These are phyloP conservation scores for Taxidea taxus DNA, from an alignment of 2,113 vertebrate genomes.

Conservation along the genomic window DNA sequence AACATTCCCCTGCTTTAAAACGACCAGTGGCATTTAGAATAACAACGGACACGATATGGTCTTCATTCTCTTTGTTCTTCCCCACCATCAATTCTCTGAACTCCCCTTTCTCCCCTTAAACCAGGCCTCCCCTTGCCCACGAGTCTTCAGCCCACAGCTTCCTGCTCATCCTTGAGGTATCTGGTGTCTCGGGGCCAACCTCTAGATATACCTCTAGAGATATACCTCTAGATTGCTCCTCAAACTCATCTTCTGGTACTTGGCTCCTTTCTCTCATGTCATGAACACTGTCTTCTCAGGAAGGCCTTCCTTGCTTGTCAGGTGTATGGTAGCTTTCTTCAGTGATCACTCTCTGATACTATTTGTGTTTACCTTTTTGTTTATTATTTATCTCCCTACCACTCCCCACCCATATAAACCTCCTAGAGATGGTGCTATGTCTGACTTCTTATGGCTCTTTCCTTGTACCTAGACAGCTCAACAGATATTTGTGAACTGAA, in stretches of 20 bases:
- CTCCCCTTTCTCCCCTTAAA: too few species aligned
- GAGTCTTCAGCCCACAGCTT: too few species aligned
- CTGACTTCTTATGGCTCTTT: neutral
- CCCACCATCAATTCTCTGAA: neutral
- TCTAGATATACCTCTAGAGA: too few species aligned
- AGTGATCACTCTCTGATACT: neutral
- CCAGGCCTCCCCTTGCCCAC: neutral
- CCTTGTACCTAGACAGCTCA: neutral
- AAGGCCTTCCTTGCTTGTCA: neutral
- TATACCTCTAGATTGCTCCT: neutral
- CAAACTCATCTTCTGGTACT: fast-evolving
- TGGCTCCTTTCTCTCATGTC: neutral
- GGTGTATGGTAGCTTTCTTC: neutral
- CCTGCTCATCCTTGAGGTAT: neutral
- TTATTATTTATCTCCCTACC: neutral
- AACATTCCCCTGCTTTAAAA: neutral
- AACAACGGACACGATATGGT: neutral
- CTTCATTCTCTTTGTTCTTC: neutral
- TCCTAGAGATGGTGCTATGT: fast-evolving
- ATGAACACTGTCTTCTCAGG: neutral
- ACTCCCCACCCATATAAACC: neutral
- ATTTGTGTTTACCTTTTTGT: neutral
- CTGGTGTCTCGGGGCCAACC: fast-evolving
- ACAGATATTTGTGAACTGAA: neutral
- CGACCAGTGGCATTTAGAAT: neutral